These are phyloP conservation scores for Deilephila elpenor DNA, from an alignment of 2,888 invertebrate species.

Conservation along the genomic window DNA sequence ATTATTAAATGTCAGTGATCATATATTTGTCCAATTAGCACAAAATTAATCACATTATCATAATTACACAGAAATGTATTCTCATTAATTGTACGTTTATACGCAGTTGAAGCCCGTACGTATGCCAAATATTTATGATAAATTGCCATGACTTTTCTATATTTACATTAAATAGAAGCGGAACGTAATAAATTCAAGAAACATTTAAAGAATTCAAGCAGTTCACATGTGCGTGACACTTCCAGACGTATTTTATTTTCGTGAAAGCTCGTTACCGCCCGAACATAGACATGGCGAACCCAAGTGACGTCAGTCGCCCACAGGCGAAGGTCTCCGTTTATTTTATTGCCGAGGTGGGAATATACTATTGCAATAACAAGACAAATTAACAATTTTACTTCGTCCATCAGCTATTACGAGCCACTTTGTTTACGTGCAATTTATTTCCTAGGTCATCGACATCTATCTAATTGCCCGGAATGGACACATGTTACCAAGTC, in stretches of 20 bases:
- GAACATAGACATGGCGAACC: slow-evolving; percentile 50
- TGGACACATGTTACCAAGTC: neutral
- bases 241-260: slow-evolving; percentile 29
- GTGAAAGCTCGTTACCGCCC: slow-evolving; percentile 40
- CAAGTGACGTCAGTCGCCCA: slow-evolving; percentile 58
- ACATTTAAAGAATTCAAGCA: neutral
- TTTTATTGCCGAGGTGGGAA: slow-evolving; percentile 59
- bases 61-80: too few species aligned
- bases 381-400: slow-evolving; percentile 44
- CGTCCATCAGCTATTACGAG: slow-evolving; percentile 45
- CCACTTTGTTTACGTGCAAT: slow-evolving; percentile 42
- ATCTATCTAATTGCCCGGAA: slow-evolving; percentile 2
- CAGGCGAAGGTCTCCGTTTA: slow-evolving; percentile 56
- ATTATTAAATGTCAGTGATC: too few species aligned
- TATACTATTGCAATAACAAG: slow-evolving; percentile 33
- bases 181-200: slow-evolving; percentile 15
- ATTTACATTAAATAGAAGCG: neutral
- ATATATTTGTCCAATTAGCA: too few species aligned
- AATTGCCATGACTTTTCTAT: neutral
- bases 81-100: too few species aligned
- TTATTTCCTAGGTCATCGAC: slow-evolving; percentile 8
- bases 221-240: slow-evolving; percentile 21
- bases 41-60: too few species aligned
- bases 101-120: too few species aligned
- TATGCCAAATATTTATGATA: neutral